Percentiles rank a stretch among this genome's conserved stretches.
Conservation (phyloP, 2,797 vertebrate genomes). For the Lepilemur ruficaudatus region DNA sequence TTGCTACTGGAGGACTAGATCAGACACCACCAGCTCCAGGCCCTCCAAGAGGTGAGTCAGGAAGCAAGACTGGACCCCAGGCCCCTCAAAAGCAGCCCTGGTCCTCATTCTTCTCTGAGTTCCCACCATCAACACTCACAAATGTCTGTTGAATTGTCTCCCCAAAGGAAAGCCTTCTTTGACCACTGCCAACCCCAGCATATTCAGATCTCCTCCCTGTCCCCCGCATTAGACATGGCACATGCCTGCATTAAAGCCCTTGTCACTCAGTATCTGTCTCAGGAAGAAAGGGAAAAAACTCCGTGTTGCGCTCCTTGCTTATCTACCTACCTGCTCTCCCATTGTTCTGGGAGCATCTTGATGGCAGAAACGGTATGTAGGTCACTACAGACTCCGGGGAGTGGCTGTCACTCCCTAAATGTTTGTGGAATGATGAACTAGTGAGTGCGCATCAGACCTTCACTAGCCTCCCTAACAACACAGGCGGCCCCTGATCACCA, state of each 20-base stretch:
- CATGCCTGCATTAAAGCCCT: neutral
- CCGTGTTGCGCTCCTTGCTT: neutral
- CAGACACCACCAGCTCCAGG: neutral
- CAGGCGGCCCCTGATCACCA: neutral
- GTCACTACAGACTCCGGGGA: neutral
- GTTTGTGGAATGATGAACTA: neutral
- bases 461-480: neutral
- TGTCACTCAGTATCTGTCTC: neutral
- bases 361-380: neutral
- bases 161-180: neutral
- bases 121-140: neutral
- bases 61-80: neutral
- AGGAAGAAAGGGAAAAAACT: neutral
- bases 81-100: neutral
- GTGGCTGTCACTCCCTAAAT: neutral
- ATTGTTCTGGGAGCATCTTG: neutral
- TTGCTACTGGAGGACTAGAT: neutral
- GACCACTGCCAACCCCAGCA: neutral
- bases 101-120: neutral
- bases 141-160: neutral
- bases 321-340: neutral
- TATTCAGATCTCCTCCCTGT: neutral
- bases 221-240: neutral
- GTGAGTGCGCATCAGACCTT: neutral
- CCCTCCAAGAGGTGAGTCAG: neutral